Evolutionary conservation across 2,113 vertebrate genomes (phyloP), one percentile per base, ranked within the genome.

Genomic region (Thoracochromis brauschi): DNA sequence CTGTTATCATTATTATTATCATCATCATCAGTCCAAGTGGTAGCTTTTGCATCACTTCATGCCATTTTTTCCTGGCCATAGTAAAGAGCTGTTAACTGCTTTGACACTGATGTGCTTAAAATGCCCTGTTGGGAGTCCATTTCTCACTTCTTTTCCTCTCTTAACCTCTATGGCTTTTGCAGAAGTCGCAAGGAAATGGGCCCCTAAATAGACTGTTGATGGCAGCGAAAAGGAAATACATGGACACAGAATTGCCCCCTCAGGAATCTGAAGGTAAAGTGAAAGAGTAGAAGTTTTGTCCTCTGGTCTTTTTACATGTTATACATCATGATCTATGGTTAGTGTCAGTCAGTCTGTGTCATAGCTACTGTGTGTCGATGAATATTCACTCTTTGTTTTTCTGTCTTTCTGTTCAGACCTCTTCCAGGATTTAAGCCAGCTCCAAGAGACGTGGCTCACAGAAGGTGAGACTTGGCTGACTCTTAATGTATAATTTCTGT

Each of bases 361-460:
- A 3, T 4, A 33, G n/a, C 35, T 11, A 53, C 33, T 17, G 58
- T 38, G 6, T 60, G 78, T 33, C 9, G 8, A 53, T 93, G 55
- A 35, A 60, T 63, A 71, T 29, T 29, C 14, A 58, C 26, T 82
- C 54, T 71, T 78, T 5, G 73, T 79, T n/a, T 45, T 90, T 60
- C 53, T 85, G 3, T 79, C 53, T 88, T 83, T 75, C 21, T 83
- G 51, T 29, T 63, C 96, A 99, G 98, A 99, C 88, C 98, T 99
- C 91, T 99, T 99, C 97, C 99, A 99, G 95, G 98, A 99, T 96
- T 94, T 99, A 97, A 97, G 97, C 96, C 98, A 97, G 95, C 97
- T 99, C 91, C 99, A 99, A 93, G 98, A 99, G 96, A 97, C 98
- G 14, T 99, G 99, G 99, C 97, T 99, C 84, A 96, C 97, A 8